Evolutionary conservation across 1,140 invertebrate species (phyloP), one percentile per base, ranked within the genome.

Genomic region (Calycopis cecrops): DNA sequence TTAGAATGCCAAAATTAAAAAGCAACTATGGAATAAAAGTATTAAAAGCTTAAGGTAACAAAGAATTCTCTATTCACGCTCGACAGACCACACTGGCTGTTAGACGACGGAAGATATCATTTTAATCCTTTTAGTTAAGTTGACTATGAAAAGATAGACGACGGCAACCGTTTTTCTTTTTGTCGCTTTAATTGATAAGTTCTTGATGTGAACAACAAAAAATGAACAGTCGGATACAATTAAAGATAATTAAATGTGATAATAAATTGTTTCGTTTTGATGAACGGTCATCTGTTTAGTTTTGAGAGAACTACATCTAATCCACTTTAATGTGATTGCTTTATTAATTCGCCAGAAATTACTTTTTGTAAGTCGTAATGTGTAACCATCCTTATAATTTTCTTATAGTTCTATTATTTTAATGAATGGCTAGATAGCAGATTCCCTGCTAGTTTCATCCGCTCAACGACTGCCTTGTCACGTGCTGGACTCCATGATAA

Each of bases 91-190:
- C 83, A 86, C 83, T 78, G 71, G 73, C 66, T 79, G 79, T 76
- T 74, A 77, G 76, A 78, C 69, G 74, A 74, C 76, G 76, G 79
- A 85, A 81, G 79, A 78, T 82, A 82, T 85, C 75, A 82, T 85
- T 83, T 83, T 85, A 86, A 86, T 86, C 83, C 83, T 83, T 86
- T 86, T 86, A 85, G 79, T 79, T 83, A 83, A 85, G 82, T 85
- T 82, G 77, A 73, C 79, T 82, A 79, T 84, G 77, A 82, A 82
- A 79, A 74, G 80, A 80, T 76, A 75, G 72, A 76, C 63, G 55
- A 44, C 62, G 70, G 67, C 70, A 69, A 69, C 71, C 73, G 71
- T 72, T 73, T 76, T 75, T 73, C 72, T 64, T 64, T 64, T 64
- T 57, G 44, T 51, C 59, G 49, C 50, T 38, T 62, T 55, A 62